Evolutionary conservation across 2,113 vertebrate species (phyloP).

Genomic region (Crotalus viridis): DNA sequence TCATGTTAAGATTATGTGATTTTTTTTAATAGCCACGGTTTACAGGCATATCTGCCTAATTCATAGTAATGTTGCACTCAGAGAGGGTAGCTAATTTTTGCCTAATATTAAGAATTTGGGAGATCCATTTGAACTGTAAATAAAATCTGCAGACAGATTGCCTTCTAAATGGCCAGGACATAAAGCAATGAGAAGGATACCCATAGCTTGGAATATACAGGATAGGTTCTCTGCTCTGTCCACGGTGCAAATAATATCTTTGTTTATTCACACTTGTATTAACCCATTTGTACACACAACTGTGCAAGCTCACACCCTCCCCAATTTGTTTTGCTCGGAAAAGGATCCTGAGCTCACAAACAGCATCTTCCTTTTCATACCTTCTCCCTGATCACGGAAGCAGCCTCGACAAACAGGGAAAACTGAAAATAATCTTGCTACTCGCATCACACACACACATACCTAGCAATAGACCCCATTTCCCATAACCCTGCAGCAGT

Average conservation of each 20-base stretch:
- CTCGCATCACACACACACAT: slow-evolving; percentile 38
- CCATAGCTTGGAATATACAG: slow-evolving; percentile 9
- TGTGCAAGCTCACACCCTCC: neutral
- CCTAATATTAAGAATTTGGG: slow-evolving; percentile 44
- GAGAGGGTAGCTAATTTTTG: slow-evolving; percentile 12
- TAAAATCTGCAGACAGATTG: slow-evolving; percentile 30
- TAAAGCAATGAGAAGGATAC: slow-evolving; percentile 48
- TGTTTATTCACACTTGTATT: slow-evolving; percentile 25
- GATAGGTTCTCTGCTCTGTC: neutral
- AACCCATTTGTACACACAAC: slow-evolving; percentile 21
- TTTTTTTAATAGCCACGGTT: slow-evolving; percentile 40
- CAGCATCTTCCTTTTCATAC: neutral
- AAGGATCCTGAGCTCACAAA: slow-evolving; percentile 39
- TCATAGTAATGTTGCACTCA: slow-evolving; percentile 42
- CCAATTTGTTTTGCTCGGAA: slow-evolving; percentile 37
- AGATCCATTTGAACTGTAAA: slow-evolving; percentile 48
- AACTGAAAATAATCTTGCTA: slow-evolving; percentile 59
- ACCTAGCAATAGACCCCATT: slow-evolving; percentile 56
- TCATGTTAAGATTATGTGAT: slow-evolving; percentile 23
- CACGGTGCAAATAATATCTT: slow-evolving; percentile 40
- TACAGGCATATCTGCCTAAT: neutral
- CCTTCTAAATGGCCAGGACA: slow-evolving; percentile 35
- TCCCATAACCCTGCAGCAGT: slow-evolving; percentile 76
- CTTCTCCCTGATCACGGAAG: slow-evolving; percentile 51
- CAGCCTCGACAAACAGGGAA: slow-evolving; percentile 49